These are phyloP conservation scores for Marasmarcha lunaedactyla DNA, from an alignment of 2,888 invertebrate genomes.

Conservation along the genomic window DNA sequence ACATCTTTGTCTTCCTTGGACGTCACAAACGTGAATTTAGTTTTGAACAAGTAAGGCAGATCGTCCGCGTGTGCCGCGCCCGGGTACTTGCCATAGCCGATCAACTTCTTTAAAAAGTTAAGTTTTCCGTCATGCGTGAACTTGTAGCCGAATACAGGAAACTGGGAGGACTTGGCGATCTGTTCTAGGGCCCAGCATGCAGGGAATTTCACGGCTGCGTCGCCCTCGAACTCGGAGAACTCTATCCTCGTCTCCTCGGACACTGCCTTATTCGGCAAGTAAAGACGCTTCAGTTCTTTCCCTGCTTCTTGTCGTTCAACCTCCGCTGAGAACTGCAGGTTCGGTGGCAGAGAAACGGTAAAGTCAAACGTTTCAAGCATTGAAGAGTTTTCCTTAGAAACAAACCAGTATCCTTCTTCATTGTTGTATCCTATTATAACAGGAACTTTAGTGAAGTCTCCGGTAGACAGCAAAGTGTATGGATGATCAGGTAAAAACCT, in stretches of 20 bases:
- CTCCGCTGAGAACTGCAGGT: constrained; percentile 31
- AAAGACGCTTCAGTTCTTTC: constrained; percentile 37
- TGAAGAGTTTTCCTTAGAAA: constrained; percentile 51
- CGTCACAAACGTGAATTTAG: constrained; percentile 23
- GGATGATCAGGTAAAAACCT: constrained; percentile 40
- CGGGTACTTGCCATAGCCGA: constrained; percentile 28
- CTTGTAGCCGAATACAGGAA: constrained; percentile 40
- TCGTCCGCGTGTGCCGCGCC: constrained; percentile 60
- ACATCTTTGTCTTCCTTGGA: constrained; percentile 29
- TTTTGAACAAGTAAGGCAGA: constrained; percentile 52
- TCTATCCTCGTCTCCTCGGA: constrained; percentile 36
- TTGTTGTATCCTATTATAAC: constrained; percentile 47
- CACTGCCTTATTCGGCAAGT: constrained; percentile 43
- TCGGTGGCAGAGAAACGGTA: constrained; percentile 37
- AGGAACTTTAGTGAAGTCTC: constrained; percentile 39
- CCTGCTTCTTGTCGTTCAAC: constrained; percentile 27
- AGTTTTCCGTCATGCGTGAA: constrained; percentile 44
- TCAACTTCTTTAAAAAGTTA: constrained; percentile 39
- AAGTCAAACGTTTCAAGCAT: constrained; percentile 36
- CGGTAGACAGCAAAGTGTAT: constrained; percentile 34
- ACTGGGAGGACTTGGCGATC: constrained; percentile 24
- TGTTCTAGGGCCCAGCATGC: constrained; percentile 34
- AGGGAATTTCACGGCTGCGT: constrained; percentile 41
- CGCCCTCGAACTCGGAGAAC: constrained; percentile 45
- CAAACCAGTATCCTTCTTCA: constrained; percentile 50